phyloP scores from a whole-genome alignment of 2,888 invertebrate genomes.

The Thera britannica region DNA sequence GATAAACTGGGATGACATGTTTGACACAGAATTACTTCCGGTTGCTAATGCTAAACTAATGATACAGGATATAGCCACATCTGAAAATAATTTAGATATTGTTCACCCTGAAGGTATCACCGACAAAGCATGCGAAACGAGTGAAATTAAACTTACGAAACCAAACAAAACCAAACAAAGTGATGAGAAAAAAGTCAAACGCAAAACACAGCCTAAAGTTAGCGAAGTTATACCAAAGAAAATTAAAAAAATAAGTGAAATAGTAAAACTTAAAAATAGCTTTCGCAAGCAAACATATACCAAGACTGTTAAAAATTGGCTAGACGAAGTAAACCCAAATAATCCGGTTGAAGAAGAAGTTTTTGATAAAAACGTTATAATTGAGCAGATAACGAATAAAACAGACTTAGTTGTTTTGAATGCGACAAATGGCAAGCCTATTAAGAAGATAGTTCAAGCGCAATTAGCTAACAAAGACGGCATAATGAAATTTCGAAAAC shows the following conservation, averaged over 20 bases:
- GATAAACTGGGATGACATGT: constrained; percentile 63
- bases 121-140: background rate
- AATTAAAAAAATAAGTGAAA: constrained; percentile 43
- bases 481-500: constrained; percentile 70
- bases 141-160: background rate
- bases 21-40: constrained; percentile 61
- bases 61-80: constrained; percentile 17
- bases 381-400: constrained; percentile 5
- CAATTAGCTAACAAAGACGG: constrained; percentile 69
- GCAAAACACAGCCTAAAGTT: constrained; percentile 42
- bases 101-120: background rate
- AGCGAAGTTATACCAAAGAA: constrained; percentile 45
- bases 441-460: constrained; percentile 63
- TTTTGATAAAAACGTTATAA: constrained; percentile 11
- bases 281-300: constrained; percentile 63
- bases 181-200: constrained; percentile 29
- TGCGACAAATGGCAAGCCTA: constrained; percentile 38
- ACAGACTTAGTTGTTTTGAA: constrained; percentile 25
- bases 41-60: constrained; percentile 19
- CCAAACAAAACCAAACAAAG: constrained; percentile 12
- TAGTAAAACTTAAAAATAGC: constrained; percentile 33
- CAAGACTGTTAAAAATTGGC: constrained; percentile 68
- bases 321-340: constrained; percentile 51
- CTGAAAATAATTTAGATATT: constrained; percentile 13
- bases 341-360: constrained; percentile 37